Conservation (phyloP, 92 coral and sea anemone species). For the Porites cylindrica region DNA sequence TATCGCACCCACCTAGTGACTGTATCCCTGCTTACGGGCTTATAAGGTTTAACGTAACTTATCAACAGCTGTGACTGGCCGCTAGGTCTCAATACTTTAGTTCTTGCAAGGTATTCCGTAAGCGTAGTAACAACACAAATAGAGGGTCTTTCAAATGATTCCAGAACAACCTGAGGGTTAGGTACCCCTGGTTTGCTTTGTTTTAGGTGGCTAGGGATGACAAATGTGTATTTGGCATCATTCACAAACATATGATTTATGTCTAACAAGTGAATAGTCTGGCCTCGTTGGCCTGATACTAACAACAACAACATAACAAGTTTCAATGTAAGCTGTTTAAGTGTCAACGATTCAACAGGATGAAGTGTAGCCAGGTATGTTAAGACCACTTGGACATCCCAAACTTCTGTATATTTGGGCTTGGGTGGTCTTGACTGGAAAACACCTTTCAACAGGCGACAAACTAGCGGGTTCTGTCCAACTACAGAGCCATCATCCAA, state of each 20-base stretch:
- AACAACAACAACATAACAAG: conserved; percentile 26
- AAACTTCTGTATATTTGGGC: conserved; percentile 40
- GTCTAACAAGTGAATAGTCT: conserved; percentile 40
- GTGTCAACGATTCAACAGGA: conserved; percentile 33
- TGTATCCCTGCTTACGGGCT: conserved; percentile 55
- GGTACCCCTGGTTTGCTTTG: conserved; percentile 52
- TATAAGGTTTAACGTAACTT: conserved; percentile 42
- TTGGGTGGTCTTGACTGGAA: conserved; percentile 32
- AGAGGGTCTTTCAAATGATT: conserved; percentile 8
- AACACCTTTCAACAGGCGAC: conserved; percentile 27
- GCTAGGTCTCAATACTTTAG: conserved; percentile 23
- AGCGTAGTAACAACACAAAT: conserved; percentile 54
- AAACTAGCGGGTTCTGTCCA: conserved; percentile 32
- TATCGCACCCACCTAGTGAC: conserved; percentile 47
- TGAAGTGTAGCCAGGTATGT: conserved; percentile 29
- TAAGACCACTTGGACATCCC: conserved; percentile 58
- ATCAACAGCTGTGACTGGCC: conserved; percentile 36
- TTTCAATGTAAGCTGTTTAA: conserved; percentile 43
- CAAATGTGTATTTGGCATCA: conserved; percentile 28
- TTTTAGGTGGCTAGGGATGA: conserved; percentile 41
- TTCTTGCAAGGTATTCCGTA: conserved; percentile 11
- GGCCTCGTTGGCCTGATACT: conserved; percentile 5
- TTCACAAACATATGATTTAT: conserved; percentile 30
- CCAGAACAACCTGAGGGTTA: conserved; percentile 35
- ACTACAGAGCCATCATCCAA: conserved; percentile 24